Conservation (phyloP, 2,888 invertebrate species). For the Clostera curtula region DNA sequence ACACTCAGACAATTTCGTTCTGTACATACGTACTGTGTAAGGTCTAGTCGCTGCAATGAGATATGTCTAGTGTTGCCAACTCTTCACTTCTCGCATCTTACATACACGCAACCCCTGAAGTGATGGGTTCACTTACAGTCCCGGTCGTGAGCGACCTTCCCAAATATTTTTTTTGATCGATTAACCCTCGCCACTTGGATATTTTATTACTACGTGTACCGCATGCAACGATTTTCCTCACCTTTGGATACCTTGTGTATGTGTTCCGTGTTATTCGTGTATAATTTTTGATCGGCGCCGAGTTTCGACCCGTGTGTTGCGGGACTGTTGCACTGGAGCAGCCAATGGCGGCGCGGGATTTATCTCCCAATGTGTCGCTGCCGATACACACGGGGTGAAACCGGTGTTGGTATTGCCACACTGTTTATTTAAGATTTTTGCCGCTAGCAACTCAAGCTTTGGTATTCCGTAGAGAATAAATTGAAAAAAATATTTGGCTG, state of each 20-base stretch:
- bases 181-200: slow-evolving; percentile 39
- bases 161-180: slow-evolving; percentile 56
- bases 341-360: slow-evolving; percentile 25
- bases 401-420: slow-evolving; percentile 31
- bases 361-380: slow-evolving; percentile 11
- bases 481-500: slow-evolving; percentile 58
- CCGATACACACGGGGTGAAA: slow-evolving; percentile 29
- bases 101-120: slow-evolving; percentile 3
- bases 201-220: slow-evolving; percentile 40
- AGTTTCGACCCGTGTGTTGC: slow-evolving; percentile 29
- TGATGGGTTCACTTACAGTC: slow-evolving; percentile 5
- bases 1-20: slow-evolving; percentile 39
- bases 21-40: slow-evolving; percentile 41
- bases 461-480: slow-evolving; percentile 42
- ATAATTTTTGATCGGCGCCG: slow-evolving; percentile 27
- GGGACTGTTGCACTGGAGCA: slow-evolving; percentile 15
- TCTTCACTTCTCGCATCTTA: slow-evolving; percentile 7
- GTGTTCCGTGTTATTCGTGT: slow-evolving; percentile 51
- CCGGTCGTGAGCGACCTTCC: slow-evolving; percentile 46
- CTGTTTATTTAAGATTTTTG: slow-evolving; percentile 46
- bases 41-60: slow-evolving; percentile 32
- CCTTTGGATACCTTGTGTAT: slow-evolving; percentile 50
- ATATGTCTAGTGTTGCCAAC: slow-evolving; percentile 18
- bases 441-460: slow-evolving; percentile 60
- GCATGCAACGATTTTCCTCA: slow-evolving; percentile 54